Evolutionary conservation across 2,113 vertebrate species (phyloP).

Genomic region (Pygoscelis adeliae): DNA sequence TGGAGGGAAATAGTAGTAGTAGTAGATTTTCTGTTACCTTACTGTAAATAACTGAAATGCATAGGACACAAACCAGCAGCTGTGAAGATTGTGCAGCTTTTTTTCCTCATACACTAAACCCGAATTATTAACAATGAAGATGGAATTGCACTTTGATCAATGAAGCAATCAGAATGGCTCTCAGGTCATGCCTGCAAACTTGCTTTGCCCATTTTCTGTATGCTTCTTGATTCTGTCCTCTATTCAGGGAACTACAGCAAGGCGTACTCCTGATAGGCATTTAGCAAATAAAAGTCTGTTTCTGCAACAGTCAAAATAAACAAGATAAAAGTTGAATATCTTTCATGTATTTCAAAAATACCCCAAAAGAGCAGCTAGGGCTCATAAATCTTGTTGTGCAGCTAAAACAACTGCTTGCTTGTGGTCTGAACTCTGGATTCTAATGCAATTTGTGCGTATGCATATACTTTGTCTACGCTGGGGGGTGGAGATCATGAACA

Average conservation of each 20-base stretch:
- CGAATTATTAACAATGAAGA: not conserved
- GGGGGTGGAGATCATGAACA: not conserved
- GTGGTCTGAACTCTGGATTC: not conserved
- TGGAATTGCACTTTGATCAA: constrained; percentile 19
- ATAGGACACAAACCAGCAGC: not conserved
- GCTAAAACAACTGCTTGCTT: not conserved
- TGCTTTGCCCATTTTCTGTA: not conserved
- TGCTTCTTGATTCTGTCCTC: not conserved
- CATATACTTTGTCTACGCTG: not conserved
- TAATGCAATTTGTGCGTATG: not conserved
- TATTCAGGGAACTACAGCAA: not conserved
- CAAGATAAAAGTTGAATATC: not conserved
- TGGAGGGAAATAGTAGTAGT: constrained; percentile 4
- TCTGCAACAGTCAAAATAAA: not conserved
- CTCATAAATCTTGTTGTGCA: not conserved
- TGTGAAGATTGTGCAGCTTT: constrained; percentile 8
- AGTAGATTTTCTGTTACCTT: constrained; percentile 4
- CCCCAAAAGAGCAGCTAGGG: not conserved
- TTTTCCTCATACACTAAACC: constrained; percentile 51
- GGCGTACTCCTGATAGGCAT: not conserved
- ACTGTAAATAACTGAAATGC: constrained; percentile 62
- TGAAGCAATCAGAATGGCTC: not conserved
- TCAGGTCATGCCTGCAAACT: not conserved
- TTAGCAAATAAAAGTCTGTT: not conserved
- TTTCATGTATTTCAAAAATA: not conserved